These are phyloP conservation scores for Asteroscopus sphinx DNA, from an alignment of 2,888 invertebrate genomes.

Conservation along the genomic window DNA sequence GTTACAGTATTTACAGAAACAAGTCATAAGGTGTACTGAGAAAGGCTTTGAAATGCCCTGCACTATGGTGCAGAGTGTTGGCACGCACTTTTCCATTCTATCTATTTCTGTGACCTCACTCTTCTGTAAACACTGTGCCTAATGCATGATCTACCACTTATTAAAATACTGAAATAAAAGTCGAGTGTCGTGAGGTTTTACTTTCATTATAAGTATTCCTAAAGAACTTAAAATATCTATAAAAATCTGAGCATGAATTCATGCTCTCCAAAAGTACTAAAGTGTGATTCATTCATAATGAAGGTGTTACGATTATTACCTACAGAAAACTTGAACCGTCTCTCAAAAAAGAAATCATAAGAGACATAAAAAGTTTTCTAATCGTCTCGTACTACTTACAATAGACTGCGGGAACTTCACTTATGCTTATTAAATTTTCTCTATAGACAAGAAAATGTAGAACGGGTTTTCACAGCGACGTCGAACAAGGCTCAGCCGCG, in stretches of 20 bases:
- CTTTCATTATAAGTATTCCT: conserved; percentile 22
- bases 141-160: conserved; percentile 18
- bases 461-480: conserved; percentile 67
- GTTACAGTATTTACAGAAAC: no score
- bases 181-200: conserved; percentile 1
- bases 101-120: no score
- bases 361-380: conserved; percentile 67
- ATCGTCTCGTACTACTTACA: conserved; percentile 68
- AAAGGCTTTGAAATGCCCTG: no score
- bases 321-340: conserved; percentile 51
- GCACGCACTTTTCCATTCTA: no score
- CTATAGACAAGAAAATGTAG: conserved; percentile 77
- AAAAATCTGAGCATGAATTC: conserved; percentile 26
- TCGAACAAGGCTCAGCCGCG: conserved; percentile 75
- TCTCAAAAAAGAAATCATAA: conserved; percentile 45
- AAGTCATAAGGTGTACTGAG: no score
- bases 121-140: conserved; percentile 21
- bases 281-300: conserved; percentile 59
- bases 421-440: conserved; percentile 80
- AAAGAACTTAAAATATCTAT: conserved; percentile 1
- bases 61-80: no score
- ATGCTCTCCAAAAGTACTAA: conserved; percentile 25
- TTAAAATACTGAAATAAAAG: neutral
- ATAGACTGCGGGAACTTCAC: conserved; percentile 70
- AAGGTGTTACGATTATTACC: conserved; percentile 54